Evolutionary conservation across 2,888 invertebrate species (phyloP).

Genomic region (Maniola hyperantus): DNA sequence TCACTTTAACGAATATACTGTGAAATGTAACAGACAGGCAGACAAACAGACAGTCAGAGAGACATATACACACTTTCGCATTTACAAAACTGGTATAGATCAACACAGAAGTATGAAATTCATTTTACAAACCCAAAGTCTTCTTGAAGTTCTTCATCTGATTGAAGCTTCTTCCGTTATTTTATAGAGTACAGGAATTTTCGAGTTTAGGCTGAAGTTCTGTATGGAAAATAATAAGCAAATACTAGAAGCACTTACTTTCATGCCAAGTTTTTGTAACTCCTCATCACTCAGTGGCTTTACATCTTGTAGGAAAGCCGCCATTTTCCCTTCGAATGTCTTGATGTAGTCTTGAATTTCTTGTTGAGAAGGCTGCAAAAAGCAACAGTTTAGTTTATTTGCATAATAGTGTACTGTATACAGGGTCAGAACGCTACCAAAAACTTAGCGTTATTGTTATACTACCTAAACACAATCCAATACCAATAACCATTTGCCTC

Average conservation of each 20-base stretch:
- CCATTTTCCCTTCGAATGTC: constrained; percentile 95
- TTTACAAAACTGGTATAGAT: too few relatives aligned
- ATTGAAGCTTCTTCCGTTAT: constrained; percentile 99
- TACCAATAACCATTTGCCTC: too few relatives aligned
- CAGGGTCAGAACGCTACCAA: too few relatives aligned
- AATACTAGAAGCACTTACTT: constrained; percentile 64
- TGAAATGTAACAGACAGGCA: too few relatives aligned
- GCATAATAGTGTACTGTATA: background rate
- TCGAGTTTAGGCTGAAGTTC: constrained; percentile 87
- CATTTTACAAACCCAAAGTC: background rate
- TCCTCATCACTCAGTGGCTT: constrained; percentile 89
- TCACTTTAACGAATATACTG: too few relatives aligned
- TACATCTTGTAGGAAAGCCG: constrained; percentile 91
- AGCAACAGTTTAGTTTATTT: background rate
- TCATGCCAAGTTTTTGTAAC: constrained; percentile 91
- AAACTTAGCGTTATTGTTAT: too few relatives aligned
- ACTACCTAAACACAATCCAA: too few relatives aligned
- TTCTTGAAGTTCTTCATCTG: too few relatives aligned
- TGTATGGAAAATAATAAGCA: constrained; percentile 42
- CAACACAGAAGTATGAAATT: too few relatives aligned
- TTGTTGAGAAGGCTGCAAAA: constrained; percentile 84
- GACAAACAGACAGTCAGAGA: too few relatives aligned
- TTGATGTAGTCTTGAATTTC: constrained; percentile 89
- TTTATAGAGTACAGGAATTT: constrained; percentile 97
- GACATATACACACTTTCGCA: too few relatives aligned